Base-by-base conservation (phyloP, 1,140 invertebrate genomes). In the Atta colombica region DNA sequence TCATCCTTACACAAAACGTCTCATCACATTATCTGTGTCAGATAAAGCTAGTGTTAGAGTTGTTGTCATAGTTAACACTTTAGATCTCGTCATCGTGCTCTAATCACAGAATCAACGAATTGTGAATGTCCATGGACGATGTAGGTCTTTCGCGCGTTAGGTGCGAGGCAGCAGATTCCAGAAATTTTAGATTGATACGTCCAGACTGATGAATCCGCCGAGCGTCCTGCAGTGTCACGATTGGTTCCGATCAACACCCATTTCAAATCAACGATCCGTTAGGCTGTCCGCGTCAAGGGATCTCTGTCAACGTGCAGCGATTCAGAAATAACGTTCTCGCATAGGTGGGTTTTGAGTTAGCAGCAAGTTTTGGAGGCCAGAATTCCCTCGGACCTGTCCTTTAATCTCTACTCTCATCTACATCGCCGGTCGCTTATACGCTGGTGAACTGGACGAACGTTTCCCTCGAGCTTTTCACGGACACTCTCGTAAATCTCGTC, bases 351-450 rank as follows among this genome's bases (percentile, higher is more conserved):
- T 87, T 89, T 77, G 49, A 75, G 85, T 87, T 35, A 75, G 87
- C 45, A 45, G 28, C 77, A 66, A 85, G 81, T 91, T 82, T 66
- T 51, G 85, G 18, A 87, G 85, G 85, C 88, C 63, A 75, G 72
- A 71, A 91, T 89, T 80, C 85, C 21, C 78, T 65, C 49, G 87
- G 77, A n/a, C 78, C 85, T 87, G 80, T 87, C 75, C 39, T 86
- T 89, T 92, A 92, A 92, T 92, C 91, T 92, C 77, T 68, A 61
- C 25, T 51, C 78, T 91, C 87, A 91, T 91, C 90, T 92, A 91
- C 85, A 86, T 88, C 81, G 74, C 78, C 69, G 88, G 68, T 28
- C 82, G 84, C 80, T 86, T 82, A 74, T 86, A 91, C 69, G 77
- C 78, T 28, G 75, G 55, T 25, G 61, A 51, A 39, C n/a, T 61